Evolutionary conservation across 2,888 invertebrate species (phyloP).

Genomic region (Abrostola triplasia): DNA sequence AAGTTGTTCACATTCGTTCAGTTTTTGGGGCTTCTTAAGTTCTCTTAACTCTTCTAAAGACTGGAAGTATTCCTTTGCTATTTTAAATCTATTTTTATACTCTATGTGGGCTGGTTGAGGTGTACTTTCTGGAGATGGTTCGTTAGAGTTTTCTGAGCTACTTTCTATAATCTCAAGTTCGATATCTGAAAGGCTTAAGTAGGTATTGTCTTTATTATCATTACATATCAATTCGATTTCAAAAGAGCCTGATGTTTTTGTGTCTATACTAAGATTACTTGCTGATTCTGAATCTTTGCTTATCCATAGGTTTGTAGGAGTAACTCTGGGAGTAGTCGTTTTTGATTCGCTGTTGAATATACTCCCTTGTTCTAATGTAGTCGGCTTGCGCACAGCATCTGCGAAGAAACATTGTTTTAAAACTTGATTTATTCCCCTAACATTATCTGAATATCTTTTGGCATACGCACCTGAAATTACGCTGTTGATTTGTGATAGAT

Average conservation of each 20-base stretch:
- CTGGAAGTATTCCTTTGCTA: slow-evolving; percentile 85
- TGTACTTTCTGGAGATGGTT: slow-evolving; percentile 68
- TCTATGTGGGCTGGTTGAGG: slow-evolving; percentile 68
- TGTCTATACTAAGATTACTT: slow-evolving; percentile 63
- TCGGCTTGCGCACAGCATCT: slow-evolving; percentile 66
- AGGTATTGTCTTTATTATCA: slow-evolving; percentile 70
- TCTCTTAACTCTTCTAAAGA: slow-evolving; percentile 81
- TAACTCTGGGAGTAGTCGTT: slow-evolving; percentile 33
- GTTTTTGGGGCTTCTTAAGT: slow-evolving; percentile 70
- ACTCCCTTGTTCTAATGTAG: slow-evolving; percentile 25
- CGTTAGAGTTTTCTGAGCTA: slow-evolving; percentile 64
- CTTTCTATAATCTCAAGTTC: slow-evolving; percentile 82
- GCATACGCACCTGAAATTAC: slow-evolving; percentile 72
- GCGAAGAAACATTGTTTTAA: slow-evolving; percentile 42
- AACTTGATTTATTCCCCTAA: neutral
- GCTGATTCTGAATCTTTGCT: slow-evolving; percentile 61
- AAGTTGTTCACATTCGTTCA: slow-evolving; percentile 80
- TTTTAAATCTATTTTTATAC: slow-evolving; percentile 83
- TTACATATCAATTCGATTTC: slow-evolving; percentile 61
- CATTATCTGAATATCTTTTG: neutral
- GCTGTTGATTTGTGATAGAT: slow-evolving; percentile 64
- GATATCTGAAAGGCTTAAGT: slow-evolving; percentile 80
- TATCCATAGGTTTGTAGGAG: slow-evolving; percentile 54
- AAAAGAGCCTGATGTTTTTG: slow-evolving; percentile 63
- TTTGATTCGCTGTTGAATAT: slow-evolving; percentile 43